Conservation (phyloP, 2,113 vertebrate genomes). For the Eulemur rufifrons region DNA sequence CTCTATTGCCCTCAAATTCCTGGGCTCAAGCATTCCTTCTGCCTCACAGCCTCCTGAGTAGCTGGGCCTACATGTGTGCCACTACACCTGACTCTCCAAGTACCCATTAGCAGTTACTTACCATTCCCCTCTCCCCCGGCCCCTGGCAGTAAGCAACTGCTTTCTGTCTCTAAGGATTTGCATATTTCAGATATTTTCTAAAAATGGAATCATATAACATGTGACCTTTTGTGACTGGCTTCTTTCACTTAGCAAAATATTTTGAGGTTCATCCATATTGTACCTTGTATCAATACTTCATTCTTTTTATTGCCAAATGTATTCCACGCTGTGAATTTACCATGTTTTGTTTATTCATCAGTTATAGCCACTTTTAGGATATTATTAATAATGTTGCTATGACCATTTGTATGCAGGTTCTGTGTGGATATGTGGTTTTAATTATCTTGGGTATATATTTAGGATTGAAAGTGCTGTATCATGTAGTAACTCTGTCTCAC, state of each 20-base stretch:
- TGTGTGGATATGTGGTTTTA: background rate
- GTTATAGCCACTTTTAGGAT: background rate
- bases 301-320: background rate
- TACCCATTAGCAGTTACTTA: background rate
- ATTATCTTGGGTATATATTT: background rate
- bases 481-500: background rate
- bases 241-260: background rate
- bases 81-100: too few species aligned
- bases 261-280: background rate
- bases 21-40: too few species aligned
- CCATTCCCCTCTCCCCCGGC: fast-evolving
- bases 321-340: background rate
- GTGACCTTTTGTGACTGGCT: background rate
- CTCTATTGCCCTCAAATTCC: too few species aligned
- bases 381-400: background rate
- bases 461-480: background rate
- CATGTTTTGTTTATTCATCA: background rate
- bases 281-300: background rate
- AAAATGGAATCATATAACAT: background rate
- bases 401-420: background rate
- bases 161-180: background rate
- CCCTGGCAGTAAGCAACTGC: background rate
- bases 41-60: too few species aligned
- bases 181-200: background rate
- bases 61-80: too few species aligned